Evolutionary conservation across 2,888 invertebrate species (phyloP), one percentile per base, ranked within the genome.

Genomic region (Drosophila birchii): DNA sequence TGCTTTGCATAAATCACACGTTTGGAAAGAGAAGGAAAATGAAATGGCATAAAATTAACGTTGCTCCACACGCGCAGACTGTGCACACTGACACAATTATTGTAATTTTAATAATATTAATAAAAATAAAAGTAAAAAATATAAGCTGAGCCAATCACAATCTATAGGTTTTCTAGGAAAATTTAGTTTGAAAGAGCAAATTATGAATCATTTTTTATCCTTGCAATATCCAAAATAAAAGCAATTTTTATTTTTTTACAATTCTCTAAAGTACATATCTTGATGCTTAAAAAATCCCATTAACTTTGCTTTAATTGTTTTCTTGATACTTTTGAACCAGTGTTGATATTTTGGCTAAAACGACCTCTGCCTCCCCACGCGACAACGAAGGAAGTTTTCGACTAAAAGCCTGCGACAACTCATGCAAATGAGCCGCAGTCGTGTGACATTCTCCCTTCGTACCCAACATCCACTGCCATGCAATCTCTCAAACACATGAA

Each of bases 1-100:
- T 84, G 79, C 77, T 89, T 89, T 77, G 81, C 85, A 84, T 87
- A 87, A 84, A 84, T 89, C 89, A 85, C 89, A 81, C 84, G 79
- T 89, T 85, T 75, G 69, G 57, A 68, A 70, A 56, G 68, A 47
- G 71, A 73, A 59, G 66, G 75, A 67, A 74, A 81, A 85, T 84
- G 79, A 74, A 89, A 84, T 86, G 75, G 81, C 83, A 84, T 88
- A 88, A 88, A 88, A 84, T 84, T 88, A 84, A 88, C 89, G 86
- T 67, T 54, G 63, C 69, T 63, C 70, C 59, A 73, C 66, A 57
- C 72, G 76, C 78, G 76, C 74, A 53, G 71, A 61, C 57, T 43
- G 47, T 23, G 70, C 62, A 80, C 87, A 75, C 74, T 83, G 71
- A 18, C 9, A 5, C 63, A 18, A 41, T 14, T 11, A 56, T 12